Base-by-base conservation (phyloP, 2,888 invertebrate species). In the Abrostola tripartita region DNA sequence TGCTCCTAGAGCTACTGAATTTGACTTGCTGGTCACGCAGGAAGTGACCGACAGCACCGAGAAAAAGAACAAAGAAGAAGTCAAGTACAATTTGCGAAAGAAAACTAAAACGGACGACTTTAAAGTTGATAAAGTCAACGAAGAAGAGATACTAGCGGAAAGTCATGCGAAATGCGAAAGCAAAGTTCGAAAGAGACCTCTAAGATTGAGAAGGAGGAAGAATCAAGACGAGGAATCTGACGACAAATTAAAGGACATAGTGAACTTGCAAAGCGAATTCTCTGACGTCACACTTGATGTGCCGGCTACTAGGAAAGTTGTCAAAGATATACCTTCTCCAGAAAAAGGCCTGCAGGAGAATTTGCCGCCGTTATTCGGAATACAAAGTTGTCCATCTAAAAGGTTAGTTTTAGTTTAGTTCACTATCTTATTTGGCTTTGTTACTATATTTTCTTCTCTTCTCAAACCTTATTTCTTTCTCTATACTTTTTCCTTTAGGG, bases 331-430 rank as follows among this genome's bases (percentile, higher is more conserved):
- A 37, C 83, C 85, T 0, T 93, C 94, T 0, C 94, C 94, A 0
- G 91, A 90, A 58, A 89, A 90, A 42, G 47, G 66, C 0, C 78
- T 79, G 6, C 82, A 84, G 5, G 93, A 93, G 65, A 93, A 93
- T 78, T n/a, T 82, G 9, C 88, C 88, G 0, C 91, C 91, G 0
- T 10, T 74, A 8, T 55, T 84, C 47, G 90, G 84, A 0, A 82
- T 88, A 69, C 91, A 91, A 68, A 92, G 93, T 69, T 94, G 93
- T 65, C 92, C 92, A 1, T 86, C 91, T 4, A 93, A 92, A 84
- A 93, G 90, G 94, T 94, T 54, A 52, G 76, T 67, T 61, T 6
- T 9, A 76, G 58, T 41, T 24, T 9, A 9, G 47, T 11, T 49
- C n/a, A n/a, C 10, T n/a, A 37, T 50, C 10, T 10, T 6, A 10